Conservation (phyloP, 2,113 vertebrate genomes). For the Pachyramphus minor region DNA sequence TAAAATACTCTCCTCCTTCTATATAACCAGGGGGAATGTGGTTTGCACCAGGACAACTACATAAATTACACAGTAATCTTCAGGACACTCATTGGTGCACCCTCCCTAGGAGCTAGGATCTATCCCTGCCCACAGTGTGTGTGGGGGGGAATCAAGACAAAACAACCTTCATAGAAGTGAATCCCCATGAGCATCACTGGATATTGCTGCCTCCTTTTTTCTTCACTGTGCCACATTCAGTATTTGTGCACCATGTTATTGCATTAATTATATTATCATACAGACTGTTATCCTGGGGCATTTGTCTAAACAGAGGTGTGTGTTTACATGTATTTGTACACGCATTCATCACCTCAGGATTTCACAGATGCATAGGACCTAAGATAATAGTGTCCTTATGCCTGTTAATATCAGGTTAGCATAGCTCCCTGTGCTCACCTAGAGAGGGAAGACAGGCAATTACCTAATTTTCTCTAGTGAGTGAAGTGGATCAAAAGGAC, state of each 20-base stretch:
- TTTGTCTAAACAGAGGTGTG: neutral
- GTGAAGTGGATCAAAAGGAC: neutral
- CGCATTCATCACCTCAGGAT: neutral
- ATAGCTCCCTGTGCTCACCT: neutral
- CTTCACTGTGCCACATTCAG: neutral
- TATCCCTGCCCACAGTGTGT: neutral
- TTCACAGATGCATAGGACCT: neutral
- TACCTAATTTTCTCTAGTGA: neutral
- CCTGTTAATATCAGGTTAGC: neutral
- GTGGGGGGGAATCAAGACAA: neutral
- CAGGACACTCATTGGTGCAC: neutral
- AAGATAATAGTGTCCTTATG: neutral
- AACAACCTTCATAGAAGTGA: neutral
- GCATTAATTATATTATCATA: neutral
- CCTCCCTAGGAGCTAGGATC: fast-evolving
- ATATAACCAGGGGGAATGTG: neutral
- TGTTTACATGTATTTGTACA: neutral
- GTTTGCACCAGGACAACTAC: neutral
- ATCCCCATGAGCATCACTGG: neutral
- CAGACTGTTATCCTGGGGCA: neutral
- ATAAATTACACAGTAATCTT: neutral
- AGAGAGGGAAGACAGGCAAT: neutral
- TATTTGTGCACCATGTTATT: neutral
- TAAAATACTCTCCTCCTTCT: neutral
- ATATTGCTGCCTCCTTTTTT: neutral